phyloP scores from a whole-genome alignment of 2,888 invertebrate species.

The Polydrusus pterygomalis region DNA sequence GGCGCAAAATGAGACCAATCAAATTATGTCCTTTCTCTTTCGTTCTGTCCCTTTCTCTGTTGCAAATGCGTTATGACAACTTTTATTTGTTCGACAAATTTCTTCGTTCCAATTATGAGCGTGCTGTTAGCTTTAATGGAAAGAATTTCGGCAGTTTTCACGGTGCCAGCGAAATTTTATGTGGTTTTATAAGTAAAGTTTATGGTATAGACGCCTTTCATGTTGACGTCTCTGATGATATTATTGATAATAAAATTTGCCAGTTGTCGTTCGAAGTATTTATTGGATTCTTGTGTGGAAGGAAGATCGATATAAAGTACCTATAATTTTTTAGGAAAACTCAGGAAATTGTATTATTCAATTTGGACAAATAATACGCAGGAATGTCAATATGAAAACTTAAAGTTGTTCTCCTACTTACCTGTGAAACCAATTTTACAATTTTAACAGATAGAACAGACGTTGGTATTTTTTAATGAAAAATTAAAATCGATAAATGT shows the following conservation, averaged over 20 bases:
- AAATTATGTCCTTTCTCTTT: conserved; percentile 43
- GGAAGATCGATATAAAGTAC: background rate
- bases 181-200: conserved; percentile 48
- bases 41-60: conserved; percentile 35
- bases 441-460: no score
- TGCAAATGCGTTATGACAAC: conserved; percentile 54
- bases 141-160: conserved; percentile 54
- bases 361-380: no score
- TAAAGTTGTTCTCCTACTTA: no score
- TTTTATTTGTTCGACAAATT: conserved; percentile 56
- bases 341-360: background rate
- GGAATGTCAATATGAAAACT: no score
- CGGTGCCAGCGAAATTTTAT: conserved; percentile 52
- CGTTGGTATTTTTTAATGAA: no score
- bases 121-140: conserved; percentile 55
- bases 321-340: background rate
- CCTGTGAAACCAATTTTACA: no score
- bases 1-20: conserved; percentile 53
- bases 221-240: conserved; percentile 33
- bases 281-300: conserved; percentile 21
- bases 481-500: no score
- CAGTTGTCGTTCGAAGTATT: conserved; percentile 17
- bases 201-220: conserved; percentile 30
- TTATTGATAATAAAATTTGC: conserved; percentile 49
- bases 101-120: conserved; percentile 55